Evolutionary conservation across 1,140 invertebrate genomes (phyloP), one percentile per base, ranked within the genome.

Genomic region (Diachasma alloeum): DNA sequence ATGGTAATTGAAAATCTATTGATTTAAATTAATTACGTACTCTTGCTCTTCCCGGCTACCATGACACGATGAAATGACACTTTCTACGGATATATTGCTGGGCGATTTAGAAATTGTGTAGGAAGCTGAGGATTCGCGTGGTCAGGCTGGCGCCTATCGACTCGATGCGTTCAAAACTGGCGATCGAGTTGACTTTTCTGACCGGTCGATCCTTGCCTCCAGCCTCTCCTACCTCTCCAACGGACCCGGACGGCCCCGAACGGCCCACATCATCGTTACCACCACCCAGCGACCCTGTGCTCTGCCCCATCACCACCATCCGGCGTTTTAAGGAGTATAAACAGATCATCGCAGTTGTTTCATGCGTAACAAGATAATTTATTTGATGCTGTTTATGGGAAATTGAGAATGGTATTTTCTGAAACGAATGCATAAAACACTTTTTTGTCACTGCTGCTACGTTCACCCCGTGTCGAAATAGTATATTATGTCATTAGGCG

Each of bases 151-250:
- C 74, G 71, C 78, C 74, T 79, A 76, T 75, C 70, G 75, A 74
- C 53, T 53, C 48, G 79, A 73, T 72, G 78, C 80, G 82, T 85
- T 83, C 79, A 79, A 85, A 84, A 83, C 83, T 82, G 81, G 76
- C 44, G 77, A 83, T 82, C 81, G 78, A 71, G 80, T 78, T 84
- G 79, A 82, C 80, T 85, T 84, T 85, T 79, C 78, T 83, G 79
- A 76, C 71, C 76, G 78, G 79, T 74, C 75, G 80, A 82, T 83
- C 81, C 81, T 82, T 72, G 75, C 42, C 37, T 37, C 69, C 31
- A 53, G 46, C 76, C 81, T 81, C 82, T 84, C 82, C 83, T 83
- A 83, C 83, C 80, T 76, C 80, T 79, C 75, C 48, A 22, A 19
- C 53, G n/a, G 19, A 59, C 53, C 53, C 53, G 53, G 53, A 59